Evolutionary conservation across 2,113 vertebrate species (phyloP).

Genomic region (Misgurnus anguillicaudatus): DNA sequence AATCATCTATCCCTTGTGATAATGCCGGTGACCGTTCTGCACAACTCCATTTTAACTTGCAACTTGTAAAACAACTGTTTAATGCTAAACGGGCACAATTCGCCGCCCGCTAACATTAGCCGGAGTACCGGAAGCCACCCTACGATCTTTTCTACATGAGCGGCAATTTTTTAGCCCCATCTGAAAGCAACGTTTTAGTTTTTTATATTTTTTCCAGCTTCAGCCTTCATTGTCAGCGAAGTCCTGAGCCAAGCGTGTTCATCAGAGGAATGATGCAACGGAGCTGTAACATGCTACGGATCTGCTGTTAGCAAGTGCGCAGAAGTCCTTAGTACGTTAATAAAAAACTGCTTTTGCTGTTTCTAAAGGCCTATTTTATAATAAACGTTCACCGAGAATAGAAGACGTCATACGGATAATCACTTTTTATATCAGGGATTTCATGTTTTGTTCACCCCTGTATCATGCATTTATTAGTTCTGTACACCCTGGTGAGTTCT

Average conservation of each 20-base stretch:
- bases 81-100: constrained; percentile 39
- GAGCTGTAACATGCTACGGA: constrained; percentile 77
- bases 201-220: constrained; percentile 77
- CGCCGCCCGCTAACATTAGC: constrained; percentile 44
- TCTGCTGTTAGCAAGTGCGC: constrained; percentile 73
- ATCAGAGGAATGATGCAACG: constrained; percentile 79
- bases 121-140: constrained; percentile 69
- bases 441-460: neutral
- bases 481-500: neutral
- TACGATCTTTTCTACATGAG: constrained; percentile 67
- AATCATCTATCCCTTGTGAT: neutral
- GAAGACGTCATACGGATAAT: constrained; percentile 26
- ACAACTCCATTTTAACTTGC: constrained; percentile 1
- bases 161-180: constrained; percentile 76
- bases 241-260: constrained; percentile 73
- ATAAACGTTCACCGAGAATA: constrained; percentile 62
- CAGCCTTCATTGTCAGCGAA: constrained; percentile 80
- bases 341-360: constrained; percentile 63
- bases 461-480: too few relatives aligned
- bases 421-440: constrained; percentile 49
- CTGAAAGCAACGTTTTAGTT: constrained; percentile 69
- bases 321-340: constrained; percentile 72
- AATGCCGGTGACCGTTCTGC: neutral
- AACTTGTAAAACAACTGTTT: constrained; percentile 31
- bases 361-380: constrained; percentile 66